Conservation (phyloP, 2,113 vertebrate genomes). For the Chroicocephalus ridibundus region DNA sequence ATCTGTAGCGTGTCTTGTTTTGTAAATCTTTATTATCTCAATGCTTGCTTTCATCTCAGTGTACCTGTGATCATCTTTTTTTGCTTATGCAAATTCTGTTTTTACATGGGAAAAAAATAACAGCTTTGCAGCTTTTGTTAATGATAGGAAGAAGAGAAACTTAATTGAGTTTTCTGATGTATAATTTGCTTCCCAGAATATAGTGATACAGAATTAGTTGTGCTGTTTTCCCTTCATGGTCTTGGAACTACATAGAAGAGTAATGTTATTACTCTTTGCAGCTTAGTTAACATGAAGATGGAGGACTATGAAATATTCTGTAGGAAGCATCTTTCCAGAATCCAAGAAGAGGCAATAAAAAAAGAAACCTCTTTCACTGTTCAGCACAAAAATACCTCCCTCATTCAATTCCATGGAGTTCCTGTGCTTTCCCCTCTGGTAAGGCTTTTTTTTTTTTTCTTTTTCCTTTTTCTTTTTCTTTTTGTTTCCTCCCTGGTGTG, state of each 20-base stretch:
- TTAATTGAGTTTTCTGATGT: not conserved
- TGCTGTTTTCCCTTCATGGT: not conserved
- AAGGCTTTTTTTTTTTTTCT: conserved; percentile 8
- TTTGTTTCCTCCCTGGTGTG: not conserved
- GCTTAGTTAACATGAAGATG: conserved; percentile 73
- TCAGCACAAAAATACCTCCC: conserved; percentile 68
- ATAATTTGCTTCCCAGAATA: not conserved
- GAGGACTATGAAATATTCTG: conserved; percentile 90
- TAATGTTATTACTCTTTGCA: not conserved
- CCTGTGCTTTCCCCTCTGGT: conserved; percentile 89
- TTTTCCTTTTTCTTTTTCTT: not conserved
- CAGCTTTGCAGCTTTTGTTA: not conserved
- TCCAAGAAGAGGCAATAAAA: conserved; percentile 72
- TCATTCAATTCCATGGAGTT: conserved; percentile 84
- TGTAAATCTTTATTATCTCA: not conserved
- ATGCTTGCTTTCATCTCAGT: not conserved
- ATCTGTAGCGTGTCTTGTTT: not conserved
- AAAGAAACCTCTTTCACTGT: conserved; percentile 37
- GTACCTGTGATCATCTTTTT: not conserved
- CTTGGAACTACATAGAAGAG: not conserved
- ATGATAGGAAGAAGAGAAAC: not conserved
- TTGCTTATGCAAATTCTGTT: not conserved
- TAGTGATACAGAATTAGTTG: not conserved
- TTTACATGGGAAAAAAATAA: not conserved
- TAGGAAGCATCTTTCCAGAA: conserved; percentile 74